Percentiles rank a stretch among this genome's conserved stretches.
Conservation (phyloP, 2,888 invertebrate genomes). For the Chouioia cunea region DNA sequence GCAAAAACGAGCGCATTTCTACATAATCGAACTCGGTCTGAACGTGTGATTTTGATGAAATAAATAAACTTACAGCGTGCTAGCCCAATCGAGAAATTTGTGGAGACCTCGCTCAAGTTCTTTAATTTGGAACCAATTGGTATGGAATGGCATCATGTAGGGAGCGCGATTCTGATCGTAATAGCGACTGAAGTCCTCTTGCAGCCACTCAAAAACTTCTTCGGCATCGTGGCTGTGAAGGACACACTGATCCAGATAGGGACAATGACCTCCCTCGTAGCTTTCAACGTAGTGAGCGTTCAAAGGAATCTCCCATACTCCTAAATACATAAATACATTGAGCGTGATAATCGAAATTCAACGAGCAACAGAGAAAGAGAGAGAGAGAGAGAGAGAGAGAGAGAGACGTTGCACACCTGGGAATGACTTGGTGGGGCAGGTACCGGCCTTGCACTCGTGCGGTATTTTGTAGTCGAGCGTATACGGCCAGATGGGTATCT, state of each 20-base stretch:
- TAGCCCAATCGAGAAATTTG: conserved; percentile 87
- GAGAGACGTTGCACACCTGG: conserved; percentile 73
- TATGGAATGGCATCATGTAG: conserved; percentile 96
- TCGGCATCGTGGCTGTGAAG: conserved; percentile 87
- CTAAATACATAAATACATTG: conserved; percentile 67
- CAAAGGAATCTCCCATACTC: conserved; percentile 92
- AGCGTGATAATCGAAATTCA: neutral
- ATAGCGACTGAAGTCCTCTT: conserved; percentile 87
- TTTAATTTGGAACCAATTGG: conserved; percentile 95
- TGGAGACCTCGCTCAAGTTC: conserved; percentile 85
- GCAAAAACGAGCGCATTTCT: neutral
- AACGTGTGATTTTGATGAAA: neutral
- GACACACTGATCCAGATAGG: conserved; percentile 92
- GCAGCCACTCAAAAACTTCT: conserved; percentile 88
- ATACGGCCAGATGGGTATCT: conserved; percentile 92
- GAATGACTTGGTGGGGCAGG: conserved; percentile 91
- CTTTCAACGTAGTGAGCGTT: conserved; percentile 91
- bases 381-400: neutral
- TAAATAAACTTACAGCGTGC: conserved; percentile 74
- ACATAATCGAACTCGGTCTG: too few relatives aligned
- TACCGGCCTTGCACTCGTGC: conserved; percentile 92
- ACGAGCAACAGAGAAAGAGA: neutral
- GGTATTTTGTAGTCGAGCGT: conserved; percentile 93
- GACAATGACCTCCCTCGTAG: conserved; percentile 92
- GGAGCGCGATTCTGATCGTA: conserved; percentile 91